phyloP scores from a whole-genome alignment of 2,113 vertebrate genomes.

The Varanus salvator region DNA sequence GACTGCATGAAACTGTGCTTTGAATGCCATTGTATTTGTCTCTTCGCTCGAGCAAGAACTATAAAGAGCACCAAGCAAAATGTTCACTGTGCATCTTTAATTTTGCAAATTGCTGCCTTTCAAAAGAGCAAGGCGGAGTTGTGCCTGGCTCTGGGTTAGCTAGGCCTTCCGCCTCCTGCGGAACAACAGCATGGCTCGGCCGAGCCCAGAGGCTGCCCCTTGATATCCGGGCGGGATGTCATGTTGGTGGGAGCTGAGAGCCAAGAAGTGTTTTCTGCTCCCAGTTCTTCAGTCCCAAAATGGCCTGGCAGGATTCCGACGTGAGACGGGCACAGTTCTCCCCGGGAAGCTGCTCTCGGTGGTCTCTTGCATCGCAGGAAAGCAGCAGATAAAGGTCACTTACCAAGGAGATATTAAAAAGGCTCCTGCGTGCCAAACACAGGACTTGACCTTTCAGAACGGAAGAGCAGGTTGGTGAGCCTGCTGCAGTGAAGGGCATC shows the following conservation, averaged over 20 bases:
- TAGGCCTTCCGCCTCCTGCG: background rate
- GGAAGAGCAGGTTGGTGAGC: background rate
- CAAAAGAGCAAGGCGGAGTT: background rate
- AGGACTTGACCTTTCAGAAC: background rate
- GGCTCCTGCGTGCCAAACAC: background rate
- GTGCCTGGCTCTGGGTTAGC: too few relatives aligned
- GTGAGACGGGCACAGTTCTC: too few relatives aligned
- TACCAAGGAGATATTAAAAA: too few relatives aligned
- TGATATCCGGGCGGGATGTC: background rate
- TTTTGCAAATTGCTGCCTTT: background rate
- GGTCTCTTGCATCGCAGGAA: background rate
- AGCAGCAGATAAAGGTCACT: background rate
- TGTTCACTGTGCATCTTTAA: background rate
- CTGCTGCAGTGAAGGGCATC: too few relatives aligned
- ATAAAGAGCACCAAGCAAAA: background rate
- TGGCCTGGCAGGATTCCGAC: too few relatives aligned
- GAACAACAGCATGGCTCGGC: background rate
- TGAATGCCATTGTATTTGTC: background rate
- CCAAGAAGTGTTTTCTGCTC: background rate
- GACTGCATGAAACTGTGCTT: slow-evolving; percentile 9
- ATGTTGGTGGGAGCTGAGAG: too few relatives aligned
- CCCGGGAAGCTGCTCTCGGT: background rate
- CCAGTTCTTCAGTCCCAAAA: background rate
- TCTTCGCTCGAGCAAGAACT: background rate
- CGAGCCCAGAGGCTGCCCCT: background rate